A percentile compares a stretch with the other conserved stretches of the same genome.
Conservation (phyloP, 2,797 vertebrate genomes). For the Sardinella longiceps region DNA sequence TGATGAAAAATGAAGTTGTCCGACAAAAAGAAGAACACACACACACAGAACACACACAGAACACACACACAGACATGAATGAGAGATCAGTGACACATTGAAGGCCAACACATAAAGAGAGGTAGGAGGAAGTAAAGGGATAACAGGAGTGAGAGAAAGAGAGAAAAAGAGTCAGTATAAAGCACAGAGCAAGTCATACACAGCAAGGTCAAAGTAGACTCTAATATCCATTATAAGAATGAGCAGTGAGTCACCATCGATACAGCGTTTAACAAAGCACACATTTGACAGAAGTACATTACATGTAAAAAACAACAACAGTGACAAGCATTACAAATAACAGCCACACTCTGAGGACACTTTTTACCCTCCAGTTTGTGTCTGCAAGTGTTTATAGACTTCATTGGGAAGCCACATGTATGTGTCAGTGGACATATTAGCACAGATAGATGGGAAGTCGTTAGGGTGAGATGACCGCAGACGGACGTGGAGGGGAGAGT, state of each 20-base stretch:
- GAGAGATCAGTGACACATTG: not conserved
- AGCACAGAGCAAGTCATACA: not conserved
- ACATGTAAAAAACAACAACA: not conserved
- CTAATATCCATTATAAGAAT: not conserved
- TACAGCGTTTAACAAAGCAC: not conserved
- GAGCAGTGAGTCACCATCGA: not conserved
- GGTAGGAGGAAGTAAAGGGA: not conserved
- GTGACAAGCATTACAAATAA: not conserved
- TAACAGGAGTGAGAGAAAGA: conserved; percentile 32
- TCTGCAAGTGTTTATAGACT: not conserved
- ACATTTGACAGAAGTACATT: not conserved
- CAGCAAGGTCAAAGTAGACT: not conserved
- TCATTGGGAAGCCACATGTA: not conserved
- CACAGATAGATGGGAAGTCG: not conserved
- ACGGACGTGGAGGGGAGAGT: not conserved
- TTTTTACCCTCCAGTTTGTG: not conserved
- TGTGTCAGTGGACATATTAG: not conserved
- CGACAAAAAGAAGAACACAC: conserved; percentile 8
- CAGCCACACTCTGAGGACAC: not conserved
- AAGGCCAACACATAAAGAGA: not conserved
- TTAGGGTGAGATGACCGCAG: not conserved
- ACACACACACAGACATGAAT: not conserved
- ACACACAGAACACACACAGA: not conserved
- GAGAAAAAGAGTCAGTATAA: conserved; percentile 34
- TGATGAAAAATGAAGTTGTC: not conserved